These are phyloP conservation scores for Bubalus kerabau DNA, from an alignment of 2,113 vertebrate species.

Conservation along the genomic window DNA sequence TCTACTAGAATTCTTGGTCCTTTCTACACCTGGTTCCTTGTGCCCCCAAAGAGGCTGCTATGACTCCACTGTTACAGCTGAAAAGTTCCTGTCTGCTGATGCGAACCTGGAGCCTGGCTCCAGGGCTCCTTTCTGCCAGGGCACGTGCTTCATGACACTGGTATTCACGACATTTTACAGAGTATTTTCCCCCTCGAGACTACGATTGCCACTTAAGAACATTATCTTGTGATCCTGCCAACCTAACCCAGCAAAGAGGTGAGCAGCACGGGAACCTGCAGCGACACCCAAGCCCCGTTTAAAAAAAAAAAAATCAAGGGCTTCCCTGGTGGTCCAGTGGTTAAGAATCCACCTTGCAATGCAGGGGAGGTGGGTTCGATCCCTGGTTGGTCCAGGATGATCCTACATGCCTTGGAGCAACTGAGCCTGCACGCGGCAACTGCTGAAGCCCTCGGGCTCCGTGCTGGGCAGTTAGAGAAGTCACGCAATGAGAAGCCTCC, in stretches of 20 bases:
- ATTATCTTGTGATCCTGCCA: background rate
- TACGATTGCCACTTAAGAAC: background rate
- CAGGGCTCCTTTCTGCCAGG: background rate
- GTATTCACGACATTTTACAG: background rate
- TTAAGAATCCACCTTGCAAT: background rate
- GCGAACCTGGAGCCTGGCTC: background rate
- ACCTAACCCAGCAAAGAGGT: background rate
- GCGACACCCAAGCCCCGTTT: background rate
- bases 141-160: rapidly evolving
- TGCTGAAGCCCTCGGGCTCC: background rate
- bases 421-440: rapidly evolving
- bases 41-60: background rate
- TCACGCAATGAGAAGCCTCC: background rate
- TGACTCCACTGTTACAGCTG: background rate
- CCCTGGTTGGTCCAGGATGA: background rate
- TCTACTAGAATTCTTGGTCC: background rate
- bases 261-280: background rate
- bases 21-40: background rate
- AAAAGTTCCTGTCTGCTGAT: background rate
- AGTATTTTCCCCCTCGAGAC: background rate
- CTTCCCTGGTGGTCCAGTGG: background rate
- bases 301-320: background rate
- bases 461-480: background rate
- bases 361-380: background rate
- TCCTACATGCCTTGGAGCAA: background rate